Evolutionary conservation across 2,113 vertebrate genomes (phyloP), one percentile per base, ranked within the genome.

Genomic region (Haemorhous mexicanus): DNA sequence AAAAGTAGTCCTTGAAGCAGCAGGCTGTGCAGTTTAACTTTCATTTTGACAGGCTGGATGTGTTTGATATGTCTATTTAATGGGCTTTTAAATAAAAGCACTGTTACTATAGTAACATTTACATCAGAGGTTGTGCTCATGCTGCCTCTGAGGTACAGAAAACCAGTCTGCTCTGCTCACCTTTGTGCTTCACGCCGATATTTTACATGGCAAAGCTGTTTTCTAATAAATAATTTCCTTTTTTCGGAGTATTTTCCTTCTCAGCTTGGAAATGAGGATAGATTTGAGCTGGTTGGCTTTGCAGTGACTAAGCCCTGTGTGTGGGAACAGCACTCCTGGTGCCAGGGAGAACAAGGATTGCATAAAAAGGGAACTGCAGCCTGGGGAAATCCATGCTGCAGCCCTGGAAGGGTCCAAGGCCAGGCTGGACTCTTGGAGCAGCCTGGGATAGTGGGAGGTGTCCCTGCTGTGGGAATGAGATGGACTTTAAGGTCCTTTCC

Each of bases 61-160:
- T 81, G 72, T 82, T 91, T 93, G 89, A 87, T 61, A 73, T 22
- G 47, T 68, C 94, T 93, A 66, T 94, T 96, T 94, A 89, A 69
- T 46, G 49, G 85, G 79, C 88, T 96, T 95, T 96, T 93, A 97
- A 96, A 95, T 93, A 96, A 96, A 96, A 64, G 13, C 80, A 84
- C n/a, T 24, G 97, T 97, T 96, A 72, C 96, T 96, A 97, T 96
- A 96, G 96, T 63, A 97, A 96, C 96, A 90, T 93, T 96, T 93
- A 81, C 97, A 96, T 97, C 97, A 97, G 32, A 80, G 91, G 76
- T 85, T 74, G 95, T 39, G 85, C 90, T 95, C 76, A 27, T 1
- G 28, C 89, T 93, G 84, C 94, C 78, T 90, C 72, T n/a, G 62
- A 95, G 91, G 79, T 47, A 53, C 62, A 79, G 84, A 67, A 91